Percentiles rank a stretch among this genome's conserved stretches.
phyloP scores from a whole-genome alignment of 2,797 vertebrate species.

The Anas flavirostris region DNA sequence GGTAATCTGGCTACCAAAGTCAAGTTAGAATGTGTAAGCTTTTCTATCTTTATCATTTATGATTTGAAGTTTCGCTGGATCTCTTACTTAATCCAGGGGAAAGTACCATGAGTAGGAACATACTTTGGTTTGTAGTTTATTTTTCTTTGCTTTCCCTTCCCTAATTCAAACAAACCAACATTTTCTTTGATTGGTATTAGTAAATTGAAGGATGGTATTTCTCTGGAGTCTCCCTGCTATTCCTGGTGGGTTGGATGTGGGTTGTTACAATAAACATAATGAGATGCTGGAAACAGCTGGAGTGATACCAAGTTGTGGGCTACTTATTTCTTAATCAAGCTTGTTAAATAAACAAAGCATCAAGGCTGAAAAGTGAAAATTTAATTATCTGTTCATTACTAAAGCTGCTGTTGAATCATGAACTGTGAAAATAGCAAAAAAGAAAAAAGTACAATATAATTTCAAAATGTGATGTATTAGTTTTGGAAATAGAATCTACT shows the following conservation, averaged over 20 bases:
- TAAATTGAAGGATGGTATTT: neutral
- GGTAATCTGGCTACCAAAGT: neutral
- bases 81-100: neutral
- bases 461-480: neutral
- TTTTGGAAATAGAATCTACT: neutral
- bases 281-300: constrained; percentile 39
- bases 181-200: neutral
- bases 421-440: neutral
- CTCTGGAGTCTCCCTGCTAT: constrained; percentile 24
- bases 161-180: constrained; percentile 44
- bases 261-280: constrained; percentile 14
- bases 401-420: neutral
- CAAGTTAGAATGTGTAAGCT: neutral
- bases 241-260: constrained; percentile 28
- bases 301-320: neutral
- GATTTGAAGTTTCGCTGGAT: neutral
- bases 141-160: constrained; percentile 53
- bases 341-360: constrained; percentile 9
- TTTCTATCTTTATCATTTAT: neutral
- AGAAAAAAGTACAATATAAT: neutral
- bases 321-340: neutral
- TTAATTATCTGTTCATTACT: constrained; percentile 1
- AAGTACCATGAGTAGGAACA: neutral
- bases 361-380: constrained; percentile 25
- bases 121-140: constrained; percentile 57